A percentile compares a stretch with the other conserved stretches of the same genome.
Evolutionary conservation across 2,888 invertebrate species (phyloP).

Genomic region (Chloromyia formosa): DNA sequence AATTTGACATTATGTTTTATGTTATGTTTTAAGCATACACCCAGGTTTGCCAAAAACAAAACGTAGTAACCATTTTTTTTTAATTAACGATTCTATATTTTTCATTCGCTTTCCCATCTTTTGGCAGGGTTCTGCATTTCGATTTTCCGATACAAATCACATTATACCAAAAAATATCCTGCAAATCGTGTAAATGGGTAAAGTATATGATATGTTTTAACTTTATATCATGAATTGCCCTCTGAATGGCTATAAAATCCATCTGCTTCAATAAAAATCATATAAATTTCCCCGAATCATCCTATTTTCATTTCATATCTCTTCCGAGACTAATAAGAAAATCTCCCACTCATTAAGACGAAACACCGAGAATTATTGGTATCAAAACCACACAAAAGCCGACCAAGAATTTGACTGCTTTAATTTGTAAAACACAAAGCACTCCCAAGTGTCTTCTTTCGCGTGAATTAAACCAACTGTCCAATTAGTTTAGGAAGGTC

Average conservation of each 20-base stretch:
- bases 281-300: constrained; percentile 31
- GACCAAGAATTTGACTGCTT: constrained; percentile 30
- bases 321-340: constrained; percentile 41
- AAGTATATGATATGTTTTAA: too few relatives aligned
- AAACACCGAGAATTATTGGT: constrained; percentile 18
- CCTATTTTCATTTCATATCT: constrained; percentile 32
- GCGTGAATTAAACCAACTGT: constrained; percentile 48
- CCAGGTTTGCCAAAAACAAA: too few relatives aligned
- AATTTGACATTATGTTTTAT: too few relatives aligned
- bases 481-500: constrained; percentile 42
- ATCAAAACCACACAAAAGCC: constrained; percentile 39
- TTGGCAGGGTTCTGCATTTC: too few relatives aligned
- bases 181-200: too few relatives aligned
- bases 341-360: constrained; percentile 38
- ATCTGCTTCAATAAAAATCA: constrained; percentile 38
- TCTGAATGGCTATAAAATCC: constrained; percentile 34
- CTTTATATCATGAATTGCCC: not conserved
- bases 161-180: too few relatives aligned
- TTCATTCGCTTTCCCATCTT: too few relatives aligned
- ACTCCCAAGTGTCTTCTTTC: constrained; percentile 47
- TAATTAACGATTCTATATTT: too few relatives aligned
- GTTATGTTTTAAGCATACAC: too few relatives aligned
- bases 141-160: too few relatives aligned
- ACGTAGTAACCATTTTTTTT: too few relatives aligned
- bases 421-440: constrained; percentile 43